Percentiles rank a stretch among this genome's conserved stretches.
Evolutionary conservation across 2,113 vertebrate species (phyloP).

Genomic region (Burhinus bistriatus): DNA sequence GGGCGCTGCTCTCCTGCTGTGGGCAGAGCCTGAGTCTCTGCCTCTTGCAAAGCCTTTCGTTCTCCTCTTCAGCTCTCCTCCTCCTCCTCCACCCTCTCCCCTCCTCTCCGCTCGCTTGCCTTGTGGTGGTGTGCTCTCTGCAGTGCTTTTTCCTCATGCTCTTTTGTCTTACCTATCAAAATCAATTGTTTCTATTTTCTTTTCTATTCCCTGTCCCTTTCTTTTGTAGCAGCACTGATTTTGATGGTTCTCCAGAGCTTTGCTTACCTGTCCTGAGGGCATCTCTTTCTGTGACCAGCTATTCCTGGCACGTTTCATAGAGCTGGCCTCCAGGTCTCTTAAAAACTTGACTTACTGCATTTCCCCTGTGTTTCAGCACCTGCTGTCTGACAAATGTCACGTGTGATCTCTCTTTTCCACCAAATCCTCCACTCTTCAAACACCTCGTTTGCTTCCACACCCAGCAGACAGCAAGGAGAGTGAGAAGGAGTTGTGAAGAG

Average conservation of each 20-base stretch:
- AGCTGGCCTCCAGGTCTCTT: background rate
- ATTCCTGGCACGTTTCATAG: rapidly evolving
- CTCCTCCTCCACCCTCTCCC: background rate
- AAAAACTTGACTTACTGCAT: rapidly evolving
- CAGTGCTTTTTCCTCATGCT: background rate
- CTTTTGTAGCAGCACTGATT: background rate
- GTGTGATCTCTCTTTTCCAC: background rate
- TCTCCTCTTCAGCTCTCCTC: background rate
- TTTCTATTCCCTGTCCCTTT: background rate
- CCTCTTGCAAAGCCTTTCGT: background rate
- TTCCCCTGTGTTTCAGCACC: background rate
- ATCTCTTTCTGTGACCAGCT: background rate
- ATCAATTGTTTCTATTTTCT: background rate
- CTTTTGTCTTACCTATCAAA: background rate
- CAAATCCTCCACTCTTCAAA: background rate
- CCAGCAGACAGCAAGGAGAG: background rate
- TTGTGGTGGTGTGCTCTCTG: background rate
- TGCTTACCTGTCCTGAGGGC: background rate
- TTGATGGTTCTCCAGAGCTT: background rate
- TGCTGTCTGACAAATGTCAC: background rate
- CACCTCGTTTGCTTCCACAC: background rate
- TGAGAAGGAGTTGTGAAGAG: background rate
- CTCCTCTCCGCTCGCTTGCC: no score
- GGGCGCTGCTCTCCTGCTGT: background rate
- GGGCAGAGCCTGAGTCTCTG: background rate